A percentile compares a stretch with the other conserved stretches of the same genome.
phyloP scores from a whole-genome alignment of 2,888 invertebrate species.

The Stegana nigrithorax region DNA sequence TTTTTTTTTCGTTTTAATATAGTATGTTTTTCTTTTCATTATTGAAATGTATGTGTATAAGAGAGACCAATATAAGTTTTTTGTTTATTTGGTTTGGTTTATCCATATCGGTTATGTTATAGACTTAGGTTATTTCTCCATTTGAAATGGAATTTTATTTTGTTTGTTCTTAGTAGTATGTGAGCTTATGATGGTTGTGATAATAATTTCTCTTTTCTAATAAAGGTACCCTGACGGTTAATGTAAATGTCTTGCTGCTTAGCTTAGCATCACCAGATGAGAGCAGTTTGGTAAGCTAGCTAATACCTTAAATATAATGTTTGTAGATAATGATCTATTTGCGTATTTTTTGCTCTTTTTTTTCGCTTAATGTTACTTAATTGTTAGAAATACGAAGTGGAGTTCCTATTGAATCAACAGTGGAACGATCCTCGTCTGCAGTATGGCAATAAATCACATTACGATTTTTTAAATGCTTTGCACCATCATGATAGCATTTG shows the following conservation, averaged over 20 bases:
- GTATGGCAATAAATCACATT: slow-evolving; percentile 88
- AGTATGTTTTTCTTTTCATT: not conserved
- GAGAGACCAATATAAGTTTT: no score
- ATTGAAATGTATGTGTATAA: no score
- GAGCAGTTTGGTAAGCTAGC: slow-evolving; percentile 89
- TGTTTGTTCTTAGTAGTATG: no score
- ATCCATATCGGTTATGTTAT: no score
- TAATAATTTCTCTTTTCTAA: not conserved
- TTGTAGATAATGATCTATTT: slow-evolving; percentile 4
- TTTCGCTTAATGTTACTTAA: slow-evolving; percentile 1
- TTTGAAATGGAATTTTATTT: no score
- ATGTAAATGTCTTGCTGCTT: slow-evolving; percentile 92
- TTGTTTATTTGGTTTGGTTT: no score
- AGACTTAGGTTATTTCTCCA: no score
- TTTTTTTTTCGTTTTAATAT: not conserved
- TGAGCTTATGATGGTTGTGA: no score
- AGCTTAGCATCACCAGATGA: slow-evolving; percentile 96
- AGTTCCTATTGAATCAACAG: slow-evolving; percentile 92
- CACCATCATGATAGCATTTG: slow-evolving; percentile 93
- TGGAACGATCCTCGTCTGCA: slow-evolving; percentile 92
- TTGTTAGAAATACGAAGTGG: slow-evolving; percentile 93
- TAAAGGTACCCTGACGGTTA: slow-evolving; percentile 91
- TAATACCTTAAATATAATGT: not conserved
- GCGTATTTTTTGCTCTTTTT: not conserved
- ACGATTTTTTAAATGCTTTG: slow-evolving; percentile 90